These are phyloP conservation scores for Drosophila ambigua DNA, from an alignment of 1,140 invertebrate species.

Conservation along the genomic window DNA sequence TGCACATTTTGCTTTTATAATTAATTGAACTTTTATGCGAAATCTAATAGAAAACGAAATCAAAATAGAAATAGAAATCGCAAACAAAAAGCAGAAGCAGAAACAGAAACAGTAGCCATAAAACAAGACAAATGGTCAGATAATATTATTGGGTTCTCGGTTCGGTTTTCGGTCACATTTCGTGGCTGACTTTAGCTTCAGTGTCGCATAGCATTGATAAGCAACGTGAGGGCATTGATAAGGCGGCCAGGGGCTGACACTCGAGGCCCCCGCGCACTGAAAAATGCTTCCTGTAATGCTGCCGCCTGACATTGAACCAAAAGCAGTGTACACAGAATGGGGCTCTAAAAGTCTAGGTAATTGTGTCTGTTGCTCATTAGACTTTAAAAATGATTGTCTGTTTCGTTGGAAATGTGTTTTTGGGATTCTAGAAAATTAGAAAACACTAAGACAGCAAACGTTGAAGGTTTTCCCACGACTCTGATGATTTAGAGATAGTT, in stretches of 20 bases:
- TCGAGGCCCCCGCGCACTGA: no score
- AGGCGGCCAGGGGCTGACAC: slow-evolving; percentile 53
- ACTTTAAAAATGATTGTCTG: slow-evolving; percentile 62
- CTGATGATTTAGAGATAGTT: slow-evolving; percentile 41
- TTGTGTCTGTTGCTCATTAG: slow-evolving; percentile 58
- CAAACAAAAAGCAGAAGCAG: slow-evolving; percentile 26
- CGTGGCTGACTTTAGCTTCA: background rate
- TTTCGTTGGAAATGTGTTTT: slow-evolving; percentile 47
- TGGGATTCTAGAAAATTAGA: slow-evolving; percentile 63
- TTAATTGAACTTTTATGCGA: slow-evolving; percentile 71
- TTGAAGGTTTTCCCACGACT: slow-evolving; percentile 54
- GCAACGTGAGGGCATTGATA: slow-evolving; percentile 45
- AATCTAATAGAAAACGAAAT: slow-evolving; percentile 35
- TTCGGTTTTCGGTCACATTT: slow-evolving; percentile 2
- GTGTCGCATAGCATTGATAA: slow-evolving; percentile 42
- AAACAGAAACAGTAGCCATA: slow-evolving; percentile 16
- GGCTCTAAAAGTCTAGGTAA: slow-evolving; percentile 66
- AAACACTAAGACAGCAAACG: background rate
- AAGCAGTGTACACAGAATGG: background rate
- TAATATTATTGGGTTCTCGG: slow-evolving; percentile 31
- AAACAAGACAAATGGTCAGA: slow-evolving; percentile 33
- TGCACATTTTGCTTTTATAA: slow-evolving; percentile 57
- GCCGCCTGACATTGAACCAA: slow-evolving; percentile 59
- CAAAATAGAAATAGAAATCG: slow-evolving; percentile 5
- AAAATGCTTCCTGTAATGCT: slow-evolving; percentile 60